Evolutionary conservation across 2,797 vertebrate genomes (phyloP).

Genomic region (Sebastes baramenuke): DNA sequence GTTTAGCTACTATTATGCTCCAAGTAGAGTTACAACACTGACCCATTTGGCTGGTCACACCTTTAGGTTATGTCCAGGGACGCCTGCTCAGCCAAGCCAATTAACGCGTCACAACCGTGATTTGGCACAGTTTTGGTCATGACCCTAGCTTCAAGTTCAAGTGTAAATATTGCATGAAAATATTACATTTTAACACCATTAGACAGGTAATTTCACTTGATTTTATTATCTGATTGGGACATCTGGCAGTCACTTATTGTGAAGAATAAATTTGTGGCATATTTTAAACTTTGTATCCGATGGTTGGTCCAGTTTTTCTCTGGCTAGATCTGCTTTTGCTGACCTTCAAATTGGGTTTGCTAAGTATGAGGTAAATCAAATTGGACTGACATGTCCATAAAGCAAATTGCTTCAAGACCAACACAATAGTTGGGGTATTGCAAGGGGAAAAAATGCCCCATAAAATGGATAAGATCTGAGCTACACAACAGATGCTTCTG

Average conservation of each 20-base stretch:
- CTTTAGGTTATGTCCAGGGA: slow-evolving; percentile 13
- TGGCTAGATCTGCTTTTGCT: neutral
- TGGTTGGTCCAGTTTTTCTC: neutral
- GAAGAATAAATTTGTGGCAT: neutral
- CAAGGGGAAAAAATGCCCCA: neutral
- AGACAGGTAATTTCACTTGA: neutral
- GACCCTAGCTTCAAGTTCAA: neutral
- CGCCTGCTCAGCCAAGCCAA: slow-evolving; percentile 10
- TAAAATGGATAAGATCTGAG: slow-evolving; percentile 3
- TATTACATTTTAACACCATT: neutral
- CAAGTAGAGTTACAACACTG: slow-evolving; percentile 35
- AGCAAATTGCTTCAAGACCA: slow-evolving; percentile 19
- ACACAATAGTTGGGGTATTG: neutral
- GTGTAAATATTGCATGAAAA: neutral
- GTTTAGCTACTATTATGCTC: slow-evolving; percentile 24
- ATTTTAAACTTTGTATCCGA: neutral
- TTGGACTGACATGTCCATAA: neutral
- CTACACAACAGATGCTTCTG: slow-evolving; percentile 4
- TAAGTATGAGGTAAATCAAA: neutral
- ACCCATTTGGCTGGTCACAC: slow-evolving; percentile 11
- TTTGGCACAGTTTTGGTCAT: neutral
- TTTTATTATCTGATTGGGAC: neutral
- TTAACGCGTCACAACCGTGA: slow-evolving; percentile 11
- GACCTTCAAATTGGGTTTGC: neutral
- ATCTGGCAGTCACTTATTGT: neutral